Evolutionary conservation across 2,797 vertebrate species (phyloP), one percentile per base, ranked within the genome.

Genomic region (Anniella stebbinsi): DNA sequence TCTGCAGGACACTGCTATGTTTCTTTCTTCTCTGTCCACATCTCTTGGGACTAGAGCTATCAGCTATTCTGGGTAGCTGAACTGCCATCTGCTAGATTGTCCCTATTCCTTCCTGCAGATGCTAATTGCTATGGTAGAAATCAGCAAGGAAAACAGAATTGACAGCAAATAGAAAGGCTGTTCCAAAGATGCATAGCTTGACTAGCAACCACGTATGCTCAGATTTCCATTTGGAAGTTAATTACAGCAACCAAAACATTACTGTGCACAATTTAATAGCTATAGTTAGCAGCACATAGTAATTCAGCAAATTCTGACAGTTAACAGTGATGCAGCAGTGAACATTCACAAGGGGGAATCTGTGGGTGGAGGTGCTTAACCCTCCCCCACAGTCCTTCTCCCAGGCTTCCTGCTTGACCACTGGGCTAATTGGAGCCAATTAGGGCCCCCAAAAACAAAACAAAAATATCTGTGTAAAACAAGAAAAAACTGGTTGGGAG

Each of bases 41-140:
- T 90, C 91, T 96, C 92, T 72, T 0, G 5, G 89, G 91, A 63
- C 84, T 57, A 77, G 48, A 73, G 17, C 82, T 1, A 3, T 80
- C 88, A n/a, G 45, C 88, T 95, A 88, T 95, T 96, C 93, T 84
- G 88, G 87, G 88, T 82, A 84, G 63, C 76, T 81, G 70, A 77
- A 85, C n/a, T 86, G 75, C 41, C n/a, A 86, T 88, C 73, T 0
- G 5, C 11, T 7, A 1, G 66, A 38, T 33, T 1, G 1, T 84
- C 76, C 48, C 88, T 33, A 45, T 88, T 75, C 38, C 70, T 90
- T 87, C 41, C 0, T 4, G 30, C 80, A 80, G 86, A 84, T 12
- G 57, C 0, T 4, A 81, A 13, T 28, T 81, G 85, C 72, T 67
- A 48, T 17, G 0, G 11, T 38, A n/a, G 3, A 88, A 87, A 57